Base-by-base conservation (phyloP, 2,888 invertebrate species). In the Dendrolimus pini region DNA sequence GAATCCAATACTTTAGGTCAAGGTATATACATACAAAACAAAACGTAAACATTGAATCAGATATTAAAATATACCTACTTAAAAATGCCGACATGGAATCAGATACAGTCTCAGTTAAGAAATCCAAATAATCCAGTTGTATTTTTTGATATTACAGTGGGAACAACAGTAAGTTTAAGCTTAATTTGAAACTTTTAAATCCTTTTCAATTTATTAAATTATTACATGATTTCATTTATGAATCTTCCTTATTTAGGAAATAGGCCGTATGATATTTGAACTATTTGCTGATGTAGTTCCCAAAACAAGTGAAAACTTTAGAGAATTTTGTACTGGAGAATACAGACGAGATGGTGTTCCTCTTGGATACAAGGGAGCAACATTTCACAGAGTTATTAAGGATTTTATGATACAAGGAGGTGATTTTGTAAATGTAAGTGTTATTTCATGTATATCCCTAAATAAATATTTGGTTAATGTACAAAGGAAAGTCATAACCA, bases 391-490 rank as follows among this genome's bases (percentile, higher is more conserved):
- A 81, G 98, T 99, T 42, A 99, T 99, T 68, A 99, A 99, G 86
- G 99, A 99, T 86, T 99, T 99, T 77, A 99, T 99, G 99, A 98
- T 99, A 68, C 99, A 99, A 92, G 99, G 99, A 54, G 99, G 99
- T 47, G 99, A 99, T 86, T 99, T 99, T 92, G 97, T 99, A 0
- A 99, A 99, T 92, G 98, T 97, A 92, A 92, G 94, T 91, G 30
- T 54, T 13, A 10, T 41, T 14, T 9, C 52, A 7, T 55, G 9
- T 30, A 30, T 30, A 30, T 30, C 6, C 6, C 6, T 30, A 30
- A 30, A 30, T 30, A 30, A 30, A 30, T 30, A 30, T 30, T 30
- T 30, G 3, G 30, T 3, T 30, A 0, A 30, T 30, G 30, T 30
- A 30, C 3, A 6, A 30, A 18, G 18, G 3, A 18, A 18, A 30